Percentiles rank a stretch among this genome's conserved stretches.
phyloP scores from a whole-genome alignment of 2,888 invertebrate genomes.

The Tanaodytes sp. region DNA sequence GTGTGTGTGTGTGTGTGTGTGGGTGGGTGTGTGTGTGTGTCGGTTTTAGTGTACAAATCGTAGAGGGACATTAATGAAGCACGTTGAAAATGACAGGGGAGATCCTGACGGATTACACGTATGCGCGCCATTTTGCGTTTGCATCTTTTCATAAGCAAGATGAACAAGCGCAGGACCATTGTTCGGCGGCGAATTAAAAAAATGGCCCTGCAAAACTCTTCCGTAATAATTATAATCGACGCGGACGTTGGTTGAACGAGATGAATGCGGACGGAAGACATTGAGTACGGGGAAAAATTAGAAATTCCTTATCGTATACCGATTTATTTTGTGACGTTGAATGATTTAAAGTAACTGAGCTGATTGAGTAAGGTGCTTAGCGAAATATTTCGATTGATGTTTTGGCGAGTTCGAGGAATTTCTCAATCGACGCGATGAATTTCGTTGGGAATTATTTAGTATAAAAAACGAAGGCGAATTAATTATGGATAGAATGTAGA shows the following conservation, averaged over 20 bases:
- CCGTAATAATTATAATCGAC: slow-evolving; percentile 21
- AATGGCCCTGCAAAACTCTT: slow-evolving; percentile 17
- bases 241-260: slow-evolving; percentile 10
- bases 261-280: too few relatives aligned
- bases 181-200: slow-evolving; percentile 37
- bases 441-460: too few relatives aligned
- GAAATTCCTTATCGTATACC: too few relatives aligned
- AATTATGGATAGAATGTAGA: too few relatives aligned
- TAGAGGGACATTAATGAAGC: slow-evolving; percentile 53
- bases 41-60: slow-evolving; percentile 25
- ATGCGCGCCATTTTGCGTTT: slow-evolving; percentile 38
- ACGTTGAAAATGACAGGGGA: slow-evolving; percentile 48
- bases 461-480: too few relatives aligned
- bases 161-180: slow-evolving; percentile 38
- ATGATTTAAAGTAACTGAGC: too few relatives aligned
- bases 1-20: slow-evolving; percentile 3
- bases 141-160: slow-evolving; percentile 41
- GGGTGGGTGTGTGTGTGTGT: slow-evolving; percentile 4
- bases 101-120: slow-evolving; percentile 33
- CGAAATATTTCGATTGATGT: too few relatives aligned
- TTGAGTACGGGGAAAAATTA: too few relatives aligned
- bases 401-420: too few relatives aligned
- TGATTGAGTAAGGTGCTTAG: too few relatives aligned
- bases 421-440: too few relatives aligned
- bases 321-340: too few relatives aligned